Percentiles rank a stretch among this genome's conserved stretches.
phyloP scores from a whole-genome alignment of 2,797 vertebrate genomes.

The Clamator glandarius region DNA sequence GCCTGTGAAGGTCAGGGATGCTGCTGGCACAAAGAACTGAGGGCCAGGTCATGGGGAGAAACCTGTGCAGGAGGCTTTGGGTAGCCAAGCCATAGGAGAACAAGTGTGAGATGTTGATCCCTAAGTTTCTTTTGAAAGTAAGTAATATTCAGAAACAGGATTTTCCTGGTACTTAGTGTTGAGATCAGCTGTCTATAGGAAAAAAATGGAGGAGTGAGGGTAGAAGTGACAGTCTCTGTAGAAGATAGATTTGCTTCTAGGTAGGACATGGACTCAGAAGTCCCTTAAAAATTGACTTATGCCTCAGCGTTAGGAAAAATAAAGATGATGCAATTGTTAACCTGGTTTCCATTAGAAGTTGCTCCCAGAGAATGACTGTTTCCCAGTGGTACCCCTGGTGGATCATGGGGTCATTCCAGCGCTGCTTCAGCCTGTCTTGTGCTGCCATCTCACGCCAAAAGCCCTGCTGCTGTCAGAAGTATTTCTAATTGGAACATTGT shows the following conservation, averaged over 20 bases:
- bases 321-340: not conserved
- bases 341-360: not conserved
- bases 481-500: not conserved
- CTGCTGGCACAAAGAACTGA: not conserved
- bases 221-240: not conserved
- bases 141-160: not conserved
- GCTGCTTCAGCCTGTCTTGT: not conserved
- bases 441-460: not conserved
- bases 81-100: not conserved
- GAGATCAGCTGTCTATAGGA: not conserved
- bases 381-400: fast-evolving
- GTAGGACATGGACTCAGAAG: not conserved
- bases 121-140: not conserved
- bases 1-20: not conserved
- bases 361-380: not conserved
- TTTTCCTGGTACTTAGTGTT: not conserved
- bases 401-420: not conserved
- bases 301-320: not conserved
- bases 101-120: not conserved
- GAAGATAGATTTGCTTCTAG: not conserved
- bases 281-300: not conserved
- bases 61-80: not conserved
- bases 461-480: not conserved
- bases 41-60: fast-evolving
- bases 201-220: not conserved